These are phyloP conservation scores for Vulpes lagopus DNA, from an alignment of 2,113 vertebrate genomes.

Conservation along the genomic window DNA sequence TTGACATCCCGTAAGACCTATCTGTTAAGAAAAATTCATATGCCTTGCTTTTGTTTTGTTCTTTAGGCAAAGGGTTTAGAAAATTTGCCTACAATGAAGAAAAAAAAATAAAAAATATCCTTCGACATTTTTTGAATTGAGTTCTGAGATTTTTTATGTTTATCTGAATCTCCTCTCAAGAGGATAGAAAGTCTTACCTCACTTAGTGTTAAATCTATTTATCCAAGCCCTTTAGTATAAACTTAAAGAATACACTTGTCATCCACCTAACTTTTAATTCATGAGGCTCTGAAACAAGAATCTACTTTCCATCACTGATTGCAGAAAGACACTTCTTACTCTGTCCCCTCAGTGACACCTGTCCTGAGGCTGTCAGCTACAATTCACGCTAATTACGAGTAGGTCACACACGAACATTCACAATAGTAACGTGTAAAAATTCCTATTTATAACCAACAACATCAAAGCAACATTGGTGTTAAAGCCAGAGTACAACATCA, in stretches of 20 bases:
- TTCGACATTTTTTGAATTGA: background rate
- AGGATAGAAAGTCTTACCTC: background rate
- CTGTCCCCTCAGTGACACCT: constrained; percentile 84
- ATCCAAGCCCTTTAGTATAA: background rate
- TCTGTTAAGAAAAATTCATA: background rate
- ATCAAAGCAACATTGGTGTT: constrained; percentile 86
- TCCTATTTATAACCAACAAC: constrained; percentile 86
- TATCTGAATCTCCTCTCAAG: background rate
- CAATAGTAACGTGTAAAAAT: constrained; percentile 77
- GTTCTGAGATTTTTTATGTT: background rate
- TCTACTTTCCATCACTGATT: constrained; percentile 51
- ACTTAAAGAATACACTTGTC: constrained; percentile 47
- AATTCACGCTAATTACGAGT: constrained; percentile 87
- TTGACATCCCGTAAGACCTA: background rate
- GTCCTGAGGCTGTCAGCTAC: constrained; percentile 86
- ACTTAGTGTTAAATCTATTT: fast-evolving
- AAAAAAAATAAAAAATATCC: background rate
- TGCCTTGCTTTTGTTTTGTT: constrained; percentile 54
- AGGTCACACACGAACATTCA: constrained; percentile 83
- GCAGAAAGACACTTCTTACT: constrained; percentile 89
- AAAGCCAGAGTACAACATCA: constrained; percentile 88
- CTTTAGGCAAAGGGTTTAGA: constrained; percentile 17
- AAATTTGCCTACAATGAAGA: background rate
- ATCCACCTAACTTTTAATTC: constrained; percentile 44
- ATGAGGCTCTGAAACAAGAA: constrained; percentile 67